phyloP scores from a whole-genome alignment of 2,888 invertebrate genomes.

The Cerastoderma edule region DNA sequence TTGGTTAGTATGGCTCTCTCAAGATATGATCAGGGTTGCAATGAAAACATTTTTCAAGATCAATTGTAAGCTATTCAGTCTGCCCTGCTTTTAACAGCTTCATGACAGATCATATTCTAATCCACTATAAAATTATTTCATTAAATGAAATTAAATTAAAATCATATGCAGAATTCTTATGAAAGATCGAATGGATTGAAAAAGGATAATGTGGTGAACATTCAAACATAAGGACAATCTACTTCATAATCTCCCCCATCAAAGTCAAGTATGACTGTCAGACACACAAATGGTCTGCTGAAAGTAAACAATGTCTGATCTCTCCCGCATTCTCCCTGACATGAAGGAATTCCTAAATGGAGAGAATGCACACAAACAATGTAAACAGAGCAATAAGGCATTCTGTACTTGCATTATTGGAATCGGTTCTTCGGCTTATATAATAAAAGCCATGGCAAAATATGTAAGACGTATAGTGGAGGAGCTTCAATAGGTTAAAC shows the following conservation, averaged over 20 bases:
- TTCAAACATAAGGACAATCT: too few species aligned
- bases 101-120: too few species aligned
- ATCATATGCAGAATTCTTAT: too few species aligned
- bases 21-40: too few species aligned
- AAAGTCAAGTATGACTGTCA: neutral
- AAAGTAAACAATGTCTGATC: constrained; percentile 21
- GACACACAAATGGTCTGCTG: neutral
- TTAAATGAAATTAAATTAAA: too few species aligned
- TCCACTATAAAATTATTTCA: too few species aligned
- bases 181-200: too few species aligned
- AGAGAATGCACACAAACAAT: constrained; percentile 25
- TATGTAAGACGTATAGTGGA: neutral
- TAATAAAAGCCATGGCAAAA: constrained; percentile 5
- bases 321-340: constrained; percentile 15
- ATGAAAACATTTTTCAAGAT: too few species aligned
- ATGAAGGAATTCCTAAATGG: constrained; percentile 26
- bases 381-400: constrained; percentile 21
- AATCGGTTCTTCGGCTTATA: constrained; percentile 9
- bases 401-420: constrained; percentile 17
- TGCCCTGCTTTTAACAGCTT: too few species aligned
- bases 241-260: neutral
- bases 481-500: constrained; percentile 13
- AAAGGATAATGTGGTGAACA: too few species aligned
- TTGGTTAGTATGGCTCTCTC: too few species aligned
- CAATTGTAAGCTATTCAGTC: too few species aligned